Evolutionary conservation across 2,113 vertebrate species (phyloP), one percentile per base, ranked within the genome.

Genomic region (Phaethon lepturus): DNA sequence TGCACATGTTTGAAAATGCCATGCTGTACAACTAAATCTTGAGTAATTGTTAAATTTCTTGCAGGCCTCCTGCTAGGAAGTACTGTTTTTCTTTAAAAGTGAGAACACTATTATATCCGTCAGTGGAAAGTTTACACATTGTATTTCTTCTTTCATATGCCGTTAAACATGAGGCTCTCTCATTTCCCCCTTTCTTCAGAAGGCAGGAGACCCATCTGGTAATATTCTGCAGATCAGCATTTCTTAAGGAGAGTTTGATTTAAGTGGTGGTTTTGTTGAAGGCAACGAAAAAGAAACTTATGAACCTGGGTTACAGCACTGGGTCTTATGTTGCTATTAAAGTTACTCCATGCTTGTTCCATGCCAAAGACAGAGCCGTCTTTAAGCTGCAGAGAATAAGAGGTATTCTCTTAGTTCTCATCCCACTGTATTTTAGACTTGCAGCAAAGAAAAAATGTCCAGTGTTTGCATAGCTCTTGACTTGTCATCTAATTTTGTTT

Each of bases 81-180:
- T 74, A 90, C 93, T 97, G 97, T 97, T 98, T 97, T 96, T 96
- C 94, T 97, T 96, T 98, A 97, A 96, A 97, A 97, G 97, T 96
- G 97, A 97, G 96, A 97, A 97, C 96, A 90, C 96, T 96, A 96
- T 98, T 98, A 96, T 97, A 95, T 95, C 95, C 93, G 95, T 97
- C 95, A 97, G 88, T 92, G 88, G 96, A 95, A 98, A 96, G 93
- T 95, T 97, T 97, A 79, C 96, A 97, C 95, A 88, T 96, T 97
- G 93, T 98, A 97, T 98, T 97, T 98, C 97, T 98, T 97, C 92
- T 95, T 92, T 97, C 95, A 95, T 92, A 95, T 91, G 96, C 95
- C 85, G 69, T 96, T 97, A 96, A 95, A 97, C 96, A 91, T 97
- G 96, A 96, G 96, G 89, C 86, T 92, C 88, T 96, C 96, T 98